A percentile compares a stretch with the other conserved stretches of the same genome.
Conservation (phyloP, 2,797 vertebrate species). For the Dallia pectoralis region DNA sequence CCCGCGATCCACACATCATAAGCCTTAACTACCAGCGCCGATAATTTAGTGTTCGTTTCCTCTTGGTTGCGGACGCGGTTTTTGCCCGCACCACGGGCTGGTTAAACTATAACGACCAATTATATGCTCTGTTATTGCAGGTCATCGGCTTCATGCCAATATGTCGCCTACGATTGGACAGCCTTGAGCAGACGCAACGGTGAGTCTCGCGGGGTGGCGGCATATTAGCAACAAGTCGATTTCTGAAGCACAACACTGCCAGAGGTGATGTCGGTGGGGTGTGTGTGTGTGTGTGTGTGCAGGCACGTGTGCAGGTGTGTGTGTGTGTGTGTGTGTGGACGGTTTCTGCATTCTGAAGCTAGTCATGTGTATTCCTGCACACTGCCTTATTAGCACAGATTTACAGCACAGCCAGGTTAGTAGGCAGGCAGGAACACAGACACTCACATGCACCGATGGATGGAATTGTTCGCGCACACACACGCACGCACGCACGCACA, state of each 20-base stretch:
- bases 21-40: not conserved
- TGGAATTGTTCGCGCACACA: constrained; percentile 21
- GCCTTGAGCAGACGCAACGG: constrained; percentile 54
- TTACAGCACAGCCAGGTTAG: constrained; percentile 72
- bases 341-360: constrained; percentile 50
- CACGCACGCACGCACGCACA: constrained; percentile 40
- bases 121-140: constrained; percentile 13
- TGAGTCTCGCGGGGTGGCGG: constrained; percentile 48
- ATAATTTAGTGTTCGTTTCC: not conserved
- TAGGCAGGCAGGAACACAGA: constrained; percentile 56
- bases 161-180: constrained; percentile 44
- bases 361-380: constrained; percentile 66
- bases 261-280: constrained; percentile 54
- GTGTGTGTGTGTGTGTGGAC: constrained; percentile 31
- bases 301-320: constrained; percentile 21
- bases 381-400: constrained; percentile 79
- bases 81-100: not conserved
- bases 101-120: not conserved
- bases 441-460: constrained; percentile 38
- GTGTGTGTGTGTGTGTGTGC: constrained; percentile 44
- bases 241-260: constrained; percentile 55
- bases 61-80: not conserved
- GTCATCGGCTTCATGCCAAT: constrained; percentile 36
- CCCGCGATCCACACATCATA: not conserved
- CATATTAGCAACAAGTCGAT: constrained; percentile 73